Conservation (phyloP, 2,888 invertebrate genomes). For the Allolobophora icterica region DNA sequence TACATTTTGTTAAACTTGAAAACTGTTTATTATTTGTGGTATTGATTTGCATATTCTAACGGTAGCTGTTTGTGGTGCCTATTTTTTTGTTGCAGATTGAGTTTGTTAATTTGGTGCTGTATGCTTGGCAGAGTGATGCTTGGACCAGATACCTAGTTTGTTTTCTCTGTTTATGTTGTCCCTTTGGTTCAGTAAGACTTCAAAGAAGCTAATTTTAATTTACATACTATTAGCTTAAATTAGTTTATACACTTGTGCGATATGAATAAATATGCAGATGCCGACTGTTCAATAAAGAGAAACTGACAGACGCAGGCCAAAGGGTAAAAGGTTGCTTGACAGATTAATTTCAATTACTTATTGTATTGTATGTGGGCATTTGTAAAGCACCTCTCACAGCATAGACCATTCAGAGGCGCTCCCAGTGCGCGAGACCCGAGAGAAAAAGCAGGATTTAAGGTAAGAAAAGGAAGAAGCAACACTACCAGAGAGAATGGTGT, state of each 20-base stretch:
- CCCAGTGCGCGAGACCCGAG: too few species aligned
- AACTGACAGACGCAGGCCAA: neutral
- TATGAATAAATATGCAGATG: neutral
- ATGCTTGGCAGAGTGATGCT: neutral
- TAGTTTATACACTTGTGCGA: neutral
- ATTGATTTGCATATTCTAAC: neutral
- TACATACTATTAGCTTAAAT: neutral
- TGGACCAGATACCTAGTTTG: neutral
- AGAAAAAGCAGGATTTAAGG: too few species aligned
- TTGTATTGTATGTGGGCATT: too few species aligned
- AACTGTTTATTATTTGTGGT: constrained; percentile 2
- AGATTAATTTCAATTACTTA: neutral
- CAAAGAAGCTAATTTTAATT: neutral
- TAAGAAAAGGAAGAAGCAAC: too few species aligned
- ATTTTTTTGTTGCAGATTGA: neutral
- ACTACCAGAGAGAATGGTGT: too few species aligned
- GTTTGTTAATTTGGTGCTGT: neutral
- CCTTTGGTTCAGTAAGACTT: neutral
- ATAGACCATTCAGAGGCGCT: too few species aligned
- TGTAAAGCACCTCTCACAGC: too few species aligned
- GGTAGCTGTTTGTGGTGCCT: neutral
- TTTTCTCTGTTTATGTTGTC: neutral
- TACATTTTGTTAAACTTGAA: neutral
- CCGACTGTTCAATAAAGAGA: neutral
- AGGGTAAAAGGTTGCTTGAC: neutral